Evolutionary conservation across 2,113 vertebrate species (phyloP).

Genomic region (Motacilla tschutschensis): DNA sequence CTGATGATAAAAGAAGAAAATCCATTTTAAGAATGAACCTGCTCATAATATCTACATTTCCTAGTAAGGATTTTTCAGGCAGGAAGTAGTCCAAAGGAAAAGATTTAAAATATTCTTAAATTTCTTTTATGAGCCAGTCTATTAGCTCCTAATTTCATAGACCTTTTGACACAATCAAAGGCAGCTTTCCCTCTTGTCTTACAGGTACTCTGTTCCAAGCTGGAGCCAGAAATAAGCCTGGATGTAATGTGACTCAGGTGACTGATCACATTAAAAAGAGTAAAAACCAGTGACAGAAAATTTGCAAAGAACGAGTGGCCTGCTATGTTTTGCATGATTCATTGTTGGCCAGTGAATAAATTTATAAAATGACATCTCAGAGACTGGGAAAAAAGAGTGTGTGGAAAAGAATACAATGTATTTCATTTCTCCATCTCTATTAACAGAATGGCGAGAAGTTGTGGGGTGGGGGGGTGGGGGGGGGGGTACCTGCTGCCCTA

Average conservation of each 20-base stretch:
- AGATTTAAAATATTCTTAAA: constrained; percentile 37
- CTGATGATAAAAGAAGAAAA: constrained; percentile 39
- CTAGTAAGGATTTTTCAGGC: constrained; percentile 35
- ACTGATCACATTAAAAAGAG: constrained; percentile 23
- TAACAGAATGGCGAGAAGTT: neutral
- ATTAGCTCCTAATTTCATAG: constrained; percentile 37
- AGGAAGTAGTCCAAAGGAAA: constrained; percentile 34
- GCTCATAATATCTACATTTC: constrained; percentile 24
- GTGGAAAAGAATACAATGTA: neutral
- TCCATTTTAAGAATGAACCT: constrained; percentile 41
- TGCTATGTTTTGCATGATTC: constrained; percentile 23
- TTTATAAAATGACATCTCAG: neutral
- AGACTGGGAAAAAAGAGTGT: neutral
- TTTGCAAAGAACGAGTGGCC: neutral
- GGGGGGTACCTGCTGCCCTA: neutral
- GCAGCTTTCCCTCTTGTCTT: constrained; percentile 47
- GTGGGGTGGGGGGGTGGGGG: neutral
- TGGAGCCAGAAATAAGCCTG: constrained; percentile 41
- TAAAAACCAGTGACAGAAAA: constrained; percentile 29
- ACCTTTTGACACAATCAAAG: constrained; percentile 56
- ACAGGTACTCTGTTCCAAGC: constrained; percentile 19
- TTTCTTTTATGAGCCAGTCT: constrained; percentile 24
- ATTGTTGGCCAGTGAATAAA: constrained; percentile 3
- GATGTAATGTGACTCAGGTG: constrained; percentile 46
- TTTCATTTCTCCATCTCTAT: neutral